Percentiles rank a stretch among this genome's conserved stretches.
Conservation (phyloP, 2,113 vertebrate species). For the Scomber colias region DNA sequence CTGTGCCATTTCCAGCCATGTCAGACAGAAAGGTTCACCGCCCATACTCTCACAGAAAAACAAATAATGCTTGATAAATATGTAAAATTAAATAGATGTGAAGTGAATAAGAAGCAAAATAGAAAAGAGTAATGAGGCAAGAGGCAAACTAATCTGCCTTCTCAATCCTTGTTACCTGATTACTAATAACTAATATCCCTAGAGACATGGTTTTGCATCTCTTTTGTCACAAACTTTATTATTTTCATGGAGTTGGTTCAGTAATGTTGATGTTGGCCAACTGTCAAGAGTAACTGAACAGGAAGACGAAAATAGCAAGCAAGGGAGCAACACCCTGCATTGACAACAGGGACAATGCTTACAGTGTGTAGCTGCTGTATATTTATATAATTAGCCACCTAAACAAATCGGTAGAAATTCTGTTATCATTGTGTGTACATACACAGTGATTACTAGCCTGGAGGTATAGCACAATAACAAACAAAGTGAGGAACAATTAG, state of each 20-base stretch:
- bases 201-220: conserved; percentile 21
- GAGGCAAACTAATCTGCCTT: conserved; percentile 64
- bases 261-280: conserved; percentile 49
- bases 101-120: conserved; percentile 50
- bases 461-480: conserved; percentile 42
- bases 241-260: conserved; percentile 33
- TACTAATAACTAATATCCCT: conserved; percentile 38
- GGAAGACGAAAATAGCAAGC: conserved; percentile 71
- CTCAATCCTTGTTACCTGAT: conserved; percentile 47
- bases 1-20: conserved; percentile 77
- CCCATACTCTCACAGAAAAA: conserved; percentile 68
- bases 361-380: conserved; percentile 46
- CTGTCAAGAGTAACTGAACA: conserved; percentile 77
- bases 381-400: conserved; percentile 75
- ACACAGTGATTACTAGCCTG: conserved; percentile 49
- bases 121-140: conserved; percentile 51
- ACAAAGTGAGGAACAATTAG: conserved; percentile 60
- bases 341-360: conserved; percentile 64
- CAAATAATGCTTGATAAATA: conserved; percentile 74
- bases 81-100: conserved; percentile 65
- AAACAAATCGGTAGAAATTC: conserved; percentile 61
- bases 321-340: conserved; percentile 51
- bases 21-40: conserved; percentile 71
- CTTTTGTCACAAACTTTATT: conserved; percentile 28
- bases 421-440: conserved; percentile 60